Evolutionary conservation across 2,888 invertebrate species (phyloP), one percentile per base, ranked within the genome.

Genomic region (Flexamia atlantica): DNA sequence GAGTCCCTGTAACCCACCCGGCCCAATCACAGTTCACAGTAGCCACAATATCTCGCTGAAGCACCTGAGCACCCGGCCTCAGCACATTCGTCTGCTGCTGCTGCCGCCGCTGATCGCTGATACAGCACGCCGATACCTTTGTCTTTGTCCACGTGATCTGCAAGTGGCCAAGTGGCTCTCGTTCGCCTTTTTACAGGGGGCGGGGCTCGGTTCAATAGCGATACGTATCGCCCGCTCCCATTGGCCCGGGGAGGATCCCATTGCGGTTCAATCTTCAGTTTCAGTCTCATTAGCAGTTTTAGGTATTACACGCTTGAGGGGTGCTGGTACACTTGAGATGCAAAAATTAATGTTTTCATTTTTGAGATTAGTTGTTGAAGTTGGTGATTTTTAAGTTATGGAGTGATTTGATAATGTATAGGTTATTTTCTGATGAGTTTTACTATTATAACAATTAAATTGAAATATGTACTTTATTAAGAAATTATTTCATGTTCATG

Each of bases 51-150:
- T 36, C 53, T 53, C 53, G 64, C 64, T 64, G 64, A 64, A 64
- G 30, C 64, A 64, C 5, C 30, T n/a, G n/a, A n/a, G n/a, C n/a
- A n/a, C 28, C 14, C 28, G 14, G 64, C 25, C 64, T 64, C 64
- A 64, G 64, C 64, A 64, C 57, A 23, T 57, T 64, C 64, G 30
- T 64, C 64, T 30, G 64, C 57, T 4, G 57, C n/a, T n/a, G n/a
- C n/a, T n/a, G n/a, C n/a, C n/a, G n/a, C n/a, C 14, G 50, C 25
- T 64, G 64, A 53, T 53, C 3, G 64, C 64, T 64, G 64, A 64
- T 64, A 64, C 1, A 17, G 30, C 64, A 64, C 64, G 64, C 5
- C 9, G 64, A 64, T 30, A 30, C 30, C 64, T 64, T 64, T 64
- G 64, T 64, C 64, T 64, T 64, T 28, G 28, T 5, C 3, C 64